Conservation (phyloP, 2,113 vertebrate species). For the Conger conger region DNA sequence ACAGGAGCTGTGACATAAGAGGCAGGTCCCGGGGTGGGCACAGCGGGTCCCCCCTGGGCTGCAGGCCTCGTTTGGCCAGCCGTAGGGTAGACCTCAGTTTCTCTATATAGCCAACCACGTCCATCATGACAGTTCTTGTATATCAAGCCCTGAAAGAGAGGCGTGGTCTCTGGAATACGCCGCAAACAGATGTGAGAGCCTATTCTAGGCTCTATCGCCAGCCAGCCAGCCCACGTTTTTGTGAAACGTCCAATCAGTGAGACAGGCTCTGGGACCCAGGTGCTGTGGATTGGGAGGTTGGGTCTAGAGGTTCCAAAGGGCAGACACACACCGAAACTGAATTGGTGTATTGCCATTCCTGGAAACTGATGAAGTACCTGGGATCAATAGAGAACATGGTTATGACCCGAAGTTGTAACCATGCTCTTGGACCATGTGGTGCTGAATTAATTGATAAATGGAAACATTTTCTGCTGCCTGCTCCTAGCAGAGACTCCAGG, state of each 20-base stretch:
- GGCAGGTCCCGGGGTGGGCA: slow-evolving; percentile 23
- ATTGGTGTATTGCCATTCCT: background rate
- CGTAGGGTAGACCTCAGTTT: slow-evolving; percentile 33
- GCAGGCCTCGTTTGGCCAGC: slow-evolving; percentile 21
- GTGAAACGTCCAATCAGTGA: slow-evolving; percentile 29
- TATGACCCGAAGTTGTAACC: background rate
- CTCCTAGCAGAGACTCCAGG: slow-evolving; percentile 1
- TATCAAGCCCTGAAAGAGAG: slow-evolving; percentile 43
- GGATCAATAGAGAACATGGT: background rate
- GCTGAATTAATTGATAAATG: slow-evolving; percentile 16
- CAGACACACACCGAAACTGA: background rate
- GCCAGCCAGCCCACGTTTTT: slow-evolving; percentile 10
- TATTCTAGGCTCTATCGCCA: slow-evolving; percentile 53
- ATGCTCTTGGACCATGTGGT: background rate
- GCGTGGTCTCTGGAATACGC: slow-evolving; percentile 55
- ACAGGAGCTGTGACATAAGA: slow-evolving; percentile 27
- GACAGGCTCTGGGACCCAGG: background rate
- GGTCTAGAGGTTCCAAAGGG: background rate
- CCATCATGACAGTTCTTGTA: slow-evolving; percentile 63
- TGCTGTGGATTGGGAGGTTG: background rate
- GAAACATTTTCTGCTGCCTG: background rate
- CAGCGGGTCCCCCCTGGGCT: slow-evolving; percentile 18
- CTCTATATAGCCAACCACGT: slow-evolving; percentile 58
- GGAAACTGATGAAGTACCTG: background rate
- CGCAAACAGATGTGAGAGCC: slow-evolving; percentile 56